These are phyloP conservation scores for Forbesichthys agassizii DNA, from an alignment of 2,113 vertebrate species.

Conservation along the genomic window DNA sequence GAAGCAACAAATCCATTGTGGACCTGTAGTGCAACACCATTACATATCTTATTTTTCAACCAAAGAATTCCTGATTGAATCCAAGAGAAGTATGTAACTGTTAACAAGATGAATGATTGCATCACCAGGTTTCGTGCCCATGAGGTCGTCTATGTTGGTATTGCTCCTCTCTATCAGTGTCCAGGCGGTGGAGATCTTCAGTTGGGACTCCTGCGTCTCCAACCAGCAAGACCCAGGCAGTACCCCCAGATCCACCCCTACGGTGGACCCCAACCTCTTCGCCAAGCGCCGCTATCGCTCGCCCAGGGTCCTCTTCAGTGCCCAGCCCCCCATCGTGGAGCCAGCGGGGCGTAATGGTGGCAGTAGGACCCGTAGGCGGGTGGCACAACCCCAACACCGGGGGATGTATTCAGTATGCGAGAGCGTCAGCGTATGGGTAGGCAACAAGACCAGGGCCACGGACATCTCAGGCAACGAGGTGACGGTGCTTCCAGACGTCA, in stretches of 20 bases:
- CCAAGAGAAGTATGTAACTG: neutral
- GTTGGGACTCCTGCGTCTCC: conserved; percentile 78
- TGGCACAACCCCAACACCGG: conserved; percentile 81
- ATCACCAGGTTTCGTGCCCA: conserved; percentile 79
- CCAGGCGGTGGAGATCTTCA: conserved; percentile 83
- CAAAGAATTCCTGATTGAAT: too few relatives aligned
- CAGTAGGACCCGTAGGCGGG: conserved; percentile 77
- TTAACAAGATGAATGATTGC: conserved; percentile 4
- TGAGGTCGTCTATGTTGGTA: conserved; percentile 94
- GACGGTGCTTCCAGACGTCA: conserved; percentile 90
- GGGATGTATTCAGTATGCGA: conserved; percentile 97
- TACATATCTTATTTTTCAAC: too few relatives aligned
- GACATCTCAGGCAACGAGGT: conserved; percentile 97
- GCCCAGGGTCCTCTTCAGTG: conserved; percentile 91
- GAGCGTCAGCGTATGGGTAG: conserved; percentile 93
- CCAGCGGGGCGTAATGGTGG: conserved; percentile 74
- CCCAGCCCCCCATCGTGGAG: conserved; percentile 80
- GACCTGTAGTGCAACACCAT: too few relatives aligned
- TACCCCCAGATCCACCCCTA: conserved; percentile 67
- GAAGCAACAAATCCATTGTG: too few relatives aligned
- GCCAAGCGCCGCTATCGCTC: conserved; percentile 84
- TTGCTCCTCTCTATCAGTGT: conserved; percentile 90
- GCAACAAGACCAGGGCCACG: conserved; percentile 92
- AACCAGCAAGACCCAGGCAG: conserved; percentile 47
- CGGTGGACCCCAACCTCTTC: conserved; percentile 89